Base-by-base conservation (phyloP, 2,797 vertebrate genomes). In the Melanotaenia trifasciata region DNA sequence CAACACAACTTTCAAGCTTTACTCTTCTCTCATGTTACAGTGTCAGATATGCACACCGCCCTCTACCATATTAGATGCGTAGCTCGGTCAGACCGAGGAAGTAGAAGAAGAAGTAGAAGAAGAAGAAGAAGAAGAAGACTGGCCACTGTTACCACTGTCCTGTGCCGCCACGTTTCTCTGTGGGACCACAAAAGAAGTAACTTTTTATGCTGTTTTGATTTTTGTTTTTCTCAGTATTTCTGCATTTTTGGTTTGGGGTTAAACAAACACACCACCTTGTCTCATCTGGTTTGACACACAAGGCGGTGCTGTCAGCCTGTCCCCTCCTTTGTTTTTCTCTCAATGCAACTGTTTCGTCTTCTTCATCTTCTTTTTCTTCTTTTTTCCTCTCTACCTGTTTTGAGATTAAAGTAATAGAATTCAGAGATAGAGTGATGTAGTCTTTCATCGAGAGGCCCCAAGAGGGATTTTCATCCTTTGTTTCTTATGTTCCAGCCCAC, bases 381-480 rank as follows among this genome's bases (percentile, higher is more conserved):
- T 16, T 28, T 5, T 45, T 2, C 26, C 61, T 33, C 36, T 81
- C 51, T 81, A 71, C 75, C 79, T 82, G 83, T 67, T 14, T 32
- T 64, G 66, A 74, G 84, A 83, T 84, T 85, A 85, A 85, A 83
- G 71, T 26, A 4, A 77, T 86, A 76, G 84, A 84, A 84, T 84
- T 76, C 59, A 58, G 33, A 2, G 73, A 79, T 61, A 63, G 67
- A 80, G 63, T 71, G 77, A 69, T 0, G 2, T 20, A 1, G 45
- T 63, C 83, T 87, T 85, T 90, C 75, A 85, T 72, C 64, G 11
- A 56, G 81, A 35, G 78, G 79, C 74, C 78, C 36, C 11, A 16
- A 10, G 0, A 65, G 51, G 45, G 81, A 72, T 53, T 24, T 81
- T 67, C 76, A 74, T 75, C 70, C 74, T 64, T 79, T 14, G 7